phyloP scores from a whole-genome alignment of 2,797 vertebrate genomes.

The Enteromius trimaculatus region DNA sequence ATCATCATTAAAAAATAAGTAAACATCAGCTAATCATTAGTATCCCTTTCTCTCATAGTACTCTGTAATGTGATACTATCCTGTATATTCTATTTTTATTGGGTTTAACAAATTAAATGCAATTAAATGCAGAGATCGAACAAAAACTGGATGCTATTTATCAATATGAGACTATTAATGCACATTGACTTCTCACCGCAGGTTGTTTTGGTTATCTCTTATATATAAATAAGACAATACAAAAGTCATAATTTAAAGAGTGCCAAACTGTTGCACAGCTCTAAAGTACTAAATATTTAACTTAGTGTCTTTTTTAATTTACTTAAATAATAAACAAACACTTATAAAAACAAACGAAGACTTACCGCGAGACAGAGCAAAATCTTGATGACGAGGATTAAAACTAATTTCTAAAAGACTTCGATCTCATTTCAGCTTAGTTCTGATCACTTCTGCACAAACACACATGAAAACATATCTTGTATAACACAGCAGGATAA shows the following conservation, averaged over 20 bases:
- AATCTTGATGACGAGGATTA: not conserved
- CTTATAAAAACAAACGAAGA: not conserved
- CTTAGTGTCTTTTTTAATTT: not conserved
- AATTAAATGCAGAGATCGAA: not conserved
- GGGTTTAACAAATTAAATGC: not conserved
- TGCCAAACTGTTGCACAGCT: not conserved
- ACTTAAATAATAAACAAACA: not conserved
- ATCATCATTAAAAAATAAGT: not conserved
- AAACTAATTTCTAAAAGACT: not conserved
- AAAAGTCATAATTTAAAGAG: not conserved
- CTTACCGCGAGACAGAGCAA: conserved; percentile 13
- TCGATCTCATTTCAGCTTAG: not conserved
- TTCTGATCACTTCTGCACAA: not conserved
- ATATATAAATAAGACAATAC: not conserved
- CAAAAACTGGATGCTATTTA: not conserved
- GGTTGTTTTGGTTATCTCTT: not conserved
- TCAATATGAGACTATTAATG: not conserved
- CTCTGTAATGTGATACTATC: not conserved
- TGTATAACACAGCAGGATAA: not conserved
- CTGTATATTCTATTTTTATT: not conserved
- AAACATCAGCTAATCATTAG: not conserved
- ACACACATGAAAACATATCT: not conserved
- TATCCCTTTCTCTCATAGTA: not conserved
- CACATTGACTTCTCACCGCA: not conserved
- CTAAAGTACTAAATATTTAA: not conserved